Percentiles rank a stretch among this genome's conserved stretches.
phyloP scores from a whole-genome alignment of 1,140 invertebrate genomes.

The Plectus sambesii region DNA sequence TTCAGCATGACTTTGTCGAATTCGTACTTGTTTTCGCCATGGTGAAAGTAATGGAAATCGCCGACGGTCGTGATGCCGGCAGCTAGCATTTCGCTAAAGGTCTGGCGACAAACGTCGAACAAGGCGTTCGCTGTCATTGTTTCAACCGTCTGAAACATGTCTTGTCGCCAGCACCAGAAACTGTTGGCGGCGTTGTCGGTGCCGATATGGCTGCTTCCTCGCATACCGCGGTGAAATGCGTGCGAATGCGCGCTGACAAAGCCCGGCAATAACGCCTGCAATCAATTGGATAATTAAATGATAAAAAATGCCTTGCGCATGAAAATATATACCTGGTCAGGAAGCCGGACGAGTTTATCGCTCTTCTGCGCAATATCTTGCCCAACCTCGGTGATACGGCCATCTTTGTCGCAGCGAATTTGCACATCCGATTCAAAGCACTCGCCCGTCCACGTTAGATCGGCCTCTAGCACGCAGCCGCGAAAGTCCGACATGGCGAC shows the following conservation, averaged over 20 bases:
- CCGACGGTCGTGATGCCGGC: slow-evolving; percentile 42
- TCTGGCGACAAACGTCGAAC: slow-evolving; percentile 35
- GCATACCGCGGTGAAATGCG: slow-evolving; percentile 38
- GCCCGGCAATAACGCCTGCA: slow-evolving; percentile 33
- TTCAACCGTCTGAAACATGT: slow-evolving; percentile 39
- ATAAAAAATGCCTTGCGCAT: too few species aligned
- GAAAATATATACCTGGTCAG: too few species aligned
- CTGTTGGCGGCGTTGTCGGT: slow-evolving; percentile 23
- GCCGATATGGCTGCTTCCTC: slow-evolving; percentile 37
- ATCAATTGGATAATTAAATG: too few species aligned
- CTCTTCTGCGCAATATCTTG: too few species aligned
- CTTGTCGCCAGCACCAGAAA: slow-evolving; percentile 43
- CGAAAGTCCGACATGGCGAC: too few species aligned
- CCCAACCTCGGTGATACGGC: too few species aligned
- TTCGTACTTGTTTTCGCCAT: slow-evolving; percentile 30
- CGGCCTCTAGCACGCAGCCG: too few species aligned
- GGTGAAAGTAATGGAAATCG: slow-evolving; percentile 44
- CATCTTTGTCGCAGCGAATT: too few species aligned
- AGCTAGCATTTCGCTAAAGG: slow-evolving; percentile 39
- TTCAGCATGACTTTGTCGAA: slow-evolving; percentile 36
- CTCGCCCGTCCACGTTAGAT: too few species aligned
- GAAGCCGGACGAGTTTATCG: too few species aligned
- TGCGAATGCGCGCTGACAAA: slow-evolving; percentile 43
- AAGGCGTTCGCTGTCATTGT: slow-evolving; percentile 13
- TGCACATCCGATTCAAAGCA: too few species aligned